Evolutionary conservation across 1,140 invertebrate species (phyloP).

Genomic region (Hirudo medicinalis): DNA sequence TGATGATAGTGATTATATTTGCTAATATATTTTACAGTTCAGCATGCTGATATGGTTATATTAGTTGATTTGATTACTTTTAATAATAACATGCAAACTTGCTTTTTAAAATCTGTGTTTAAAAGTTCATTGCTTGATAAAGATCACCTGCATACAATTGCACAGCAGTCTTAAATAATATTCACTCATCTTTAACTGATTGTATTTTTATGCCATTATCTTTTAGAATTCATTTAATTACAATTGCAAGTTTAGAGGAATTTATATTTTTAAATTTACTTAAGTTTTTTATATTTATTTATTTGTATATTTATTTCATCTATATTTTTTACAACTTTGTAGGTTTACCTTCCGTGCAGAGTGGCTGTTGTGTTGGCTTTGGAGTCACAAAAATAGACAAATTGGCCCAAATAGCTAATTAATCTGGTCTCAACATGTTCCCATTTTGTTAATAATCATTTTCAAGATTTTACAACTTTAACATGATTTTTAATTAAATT

Average conservation of each 20-base stretch:
- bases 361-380: slow-evolving; percentile 52
- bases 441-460: too few species aligned
- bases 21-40: too few species aligned
- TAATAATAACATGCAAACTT: too few species aligned
- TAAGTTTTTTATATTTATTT: not conserved
- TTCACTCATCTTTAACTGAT: not conserved
- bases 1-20: too few species aligned
- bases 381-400: slow-evolving; percentile 13
- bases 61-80: too few species aligned
- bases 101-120: too few species aligned
- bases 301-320: not conserved
- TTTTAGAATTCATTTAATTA: slow-evolving; percentile 3
- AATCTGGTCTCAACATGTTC: not conserved
- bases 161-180: not conserved
- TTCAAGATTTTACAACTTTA: too few species aligned
- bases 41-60: too few species aligned
- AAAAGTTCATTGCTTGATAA: too few species aligned
- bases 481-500: too few species aligned
- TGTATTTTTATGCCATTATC: not conserved
- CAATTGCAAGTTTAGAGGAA: not conserved
- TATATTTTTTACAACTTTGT: slow-evolving; percentile 21
- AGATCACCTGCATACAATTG: too few species aligned
- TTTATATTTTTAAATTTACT: not conserved
- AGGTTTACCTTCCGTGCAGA: slow-evolving; percentile 54
- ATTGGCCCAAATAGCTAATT: not conserved